A percentile compares a stretch with the other conserved stretches of the same genome.
Conservation (phyloP, 2,888 invertebrate genomes). For the Cybosia mesomella region DNA sequence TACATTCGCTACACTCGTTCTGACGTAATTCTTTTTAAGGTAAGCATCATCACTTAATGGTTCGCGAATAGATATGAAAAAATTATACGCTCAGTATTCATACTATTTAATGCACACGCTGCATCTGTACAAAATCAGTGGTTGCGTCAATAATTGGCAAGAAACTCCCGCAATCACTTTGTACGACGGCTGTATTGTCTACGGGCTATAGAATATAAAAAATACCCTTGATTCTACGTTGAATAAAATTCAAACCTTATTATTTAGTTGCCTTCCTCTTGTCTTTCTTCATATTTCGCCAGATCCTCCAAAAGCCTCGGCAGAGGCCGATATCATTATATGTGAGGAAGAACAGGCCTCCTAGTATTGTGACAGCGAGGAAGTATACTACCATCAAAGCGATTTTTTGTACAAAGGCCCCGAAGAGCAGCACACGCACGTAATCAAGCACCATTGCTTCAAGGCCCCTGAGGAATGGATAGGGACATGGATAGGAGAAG, state of each 20-base stretch:
- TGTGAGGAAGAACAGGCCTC: constrained; percentile 92
- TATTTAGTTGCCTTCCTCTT: constrained; percentile 14
- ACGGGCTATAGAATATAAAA: too few species aligned
- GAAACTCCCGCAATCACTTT: too few species aligned
- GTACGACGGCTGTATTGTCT: too few species aligned
- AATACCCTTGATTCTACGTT: constrained; percentile 3
- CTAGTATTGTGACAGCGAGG: constrained; percentile 89
- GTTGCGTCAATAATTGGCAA: too few species aligned
- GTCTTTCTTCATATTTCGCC: constrained; percentile 83
- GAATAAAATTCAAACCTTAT: constrained; percentile 14
- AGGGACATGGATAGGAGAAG: constrained; percentile 8
- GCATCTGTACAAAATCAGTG: too few species aligned
- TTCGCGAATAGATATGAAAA: too few species aligned
- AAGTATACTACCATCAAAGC: constrained; percentile 88
- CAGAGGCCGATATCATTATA: constrained; percentile 93
- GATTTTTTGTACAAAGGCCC: constrained; percentile 90
- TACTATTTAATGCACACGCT: too few species aligned
- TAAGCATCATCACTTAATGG: too few species aligned
- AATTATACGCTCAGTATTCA: too few species aligned
- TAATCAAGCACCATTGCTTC: constrained; percentile 94
- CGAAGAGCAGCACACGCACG: constrained; percentile 90
- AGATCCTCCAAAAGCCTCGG: constrained; percentile 89
- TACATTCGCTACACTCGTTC: too few species aligned
- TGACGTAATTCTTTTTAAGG: too few species aligned
- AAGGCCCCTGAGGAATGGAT: constrained; percentile 89